These are phyloP conservation scores for Delphinus delphis DNA, from an alignment of 2,113 vertebrate species.

Conservation along the genomic window DNA sequence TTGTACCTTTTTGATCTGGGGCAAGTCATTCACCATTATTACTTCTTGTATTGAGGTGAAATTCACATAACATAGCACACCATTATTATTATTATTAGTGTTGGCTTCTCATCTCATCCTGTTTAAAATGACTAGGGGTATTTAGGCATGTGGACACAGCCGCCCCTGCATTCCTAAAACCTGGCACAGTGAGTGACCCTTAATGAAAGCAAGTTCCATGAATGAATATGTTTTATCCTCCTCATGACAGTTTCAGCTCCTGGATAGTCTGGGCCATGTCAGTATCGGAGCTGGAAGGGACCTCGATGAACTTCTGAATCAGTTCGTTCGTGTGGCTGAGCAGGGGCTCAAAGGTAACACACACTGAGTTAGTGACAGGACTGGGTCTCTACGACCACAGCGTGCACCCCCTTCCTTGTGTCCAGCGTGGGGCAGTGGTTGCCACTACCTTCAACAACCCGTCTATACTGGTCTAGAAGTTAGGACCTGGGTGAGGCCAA, in stretches of 20 bases:
- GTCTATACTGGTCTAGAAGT: background rate
- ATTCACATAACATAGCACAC: background rate
- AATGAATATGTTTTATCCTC: background rate
- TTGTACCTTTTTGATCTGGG: background rate
- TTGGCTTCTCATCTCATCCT: background rate
- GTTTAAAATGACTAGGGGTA: background rate
- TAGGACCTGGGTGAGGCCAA: background rate
- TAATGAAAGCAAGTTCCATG: background rate
- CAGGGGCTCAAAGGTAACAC: background rate
- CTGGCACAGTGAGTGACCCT: background rate
- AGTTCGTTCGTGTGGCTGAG: background rate
- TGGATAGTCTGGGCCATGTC: background rate
- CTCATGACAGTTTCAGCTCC: background rate
- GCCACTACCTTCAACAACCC: background rate
- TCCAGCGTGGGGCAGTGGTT: background rate
- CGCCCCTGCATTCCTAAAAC: background rate
- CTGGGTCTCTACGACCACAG: background rate
- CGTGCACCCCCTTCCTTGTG: accelerated
- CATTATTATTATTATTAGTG: background rate
- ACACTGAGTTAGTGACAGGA: background rate
- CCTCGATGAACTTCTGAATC: background rate
- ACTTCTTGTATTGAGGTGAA: background rate
- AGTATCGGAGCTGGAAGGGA: background rate
- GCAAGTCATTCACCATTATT: background rate
- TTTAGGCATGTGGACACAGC: background rate